Evolutionary conservation across 1,140 invertebrate species (phyloP), one percentile per base, ranked within the genome.

Genomic region (Conopomorpha cramerella): DNA sequence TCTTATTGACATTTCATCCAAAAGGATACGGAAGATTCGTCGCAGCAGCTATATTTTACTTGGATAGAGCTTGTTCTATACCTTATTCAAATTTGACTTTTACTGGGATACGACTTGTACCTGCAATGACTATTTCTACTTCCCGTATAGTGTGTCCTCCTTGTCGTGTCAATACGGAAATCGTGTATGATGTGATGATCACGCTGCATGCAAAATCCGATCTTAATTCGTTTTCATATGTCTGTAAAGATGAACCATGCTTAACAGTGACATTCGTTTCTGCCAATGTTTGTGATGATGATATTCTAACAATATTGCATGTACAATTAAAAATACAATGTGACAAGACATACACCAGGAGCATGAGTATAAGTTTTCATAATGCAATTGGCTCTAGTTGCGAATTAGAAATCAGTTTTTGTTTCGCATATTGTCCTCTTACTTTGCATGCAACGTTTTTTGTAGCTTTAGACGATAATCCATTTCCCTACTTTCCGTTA

Each of bases 21-120:
- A 70, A 58, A 47, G 36, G 46, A 8, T 51, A 55, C 38, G 67
- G 67, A 14, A 51, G 37, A 54, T 70, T 61, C 52, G 48, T 63
- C 6, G 39, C 63, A n/a, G 51, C 54, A 10, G 66, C 67, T 14
- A 19, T 55, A 8, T 32, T 74, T 30, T 72, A 59, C 54, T 46
- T 74, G 13, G 67, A 70, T 32, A 68, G 66, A 46, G 42, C 56
- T 34, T 59, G 61, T 55, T 49, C 51, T 12, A 54, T 51, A 27
- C 65, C 67, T 2, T 74, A 63, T 39, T 53, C 51, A 16, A 72
- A 74, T 44, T 51, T 74, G 30, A 66, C 59, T 33, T 74, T 74
- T 49, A 34, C 43, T 39, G 70, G 70, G 14, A 66, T 48, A 41
- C 54, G 50, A 29, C 50, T 55, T 47, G 46, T 44, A 0, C 58